Conservation (phyloP, 2,888 invertebrate genomes). For the Lasioglossum marginatum region DNA sequence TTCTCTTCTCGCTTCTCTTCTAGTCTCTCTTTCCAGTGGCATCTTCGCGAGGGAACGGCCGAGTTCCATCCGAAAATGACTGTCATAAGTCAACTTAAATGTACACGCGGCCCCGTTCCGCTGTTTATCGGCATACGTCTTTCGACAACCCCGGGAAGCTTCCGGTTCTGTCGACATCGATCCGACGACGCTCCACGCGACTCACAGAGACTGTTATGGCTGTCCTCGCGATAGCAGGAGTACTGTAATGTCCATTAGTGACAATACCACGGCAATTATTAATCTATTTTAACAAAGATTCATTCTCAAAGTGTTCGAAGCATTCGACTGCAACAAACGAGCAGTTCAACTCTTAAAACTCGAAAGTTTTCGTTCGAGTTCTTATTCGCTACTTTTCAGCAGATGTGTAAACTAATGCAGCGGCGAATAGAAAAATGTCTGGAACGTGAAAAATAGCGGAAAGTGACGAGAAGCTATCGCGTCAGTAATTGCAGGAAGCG, state of each 20-base stretch:
- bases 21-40: not conserved
- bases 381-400: not conserved
- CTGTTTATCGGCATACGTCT: constrained; percentile 62
- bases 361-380: not conserved
- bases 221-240: not conserved
- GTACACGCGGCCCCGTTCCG: constrained; percentile 59
- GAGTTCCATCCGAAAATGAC: constrained; percentile 68
- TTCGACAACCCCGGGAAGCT: constrained; percentile 38
- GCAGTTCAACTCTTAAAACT: not conserved
- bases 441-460: not conserved
- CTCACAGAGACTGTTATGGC: not conserved
- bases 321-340: no score
- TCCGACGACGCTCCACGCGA: constrained; percentile 15
- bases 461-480: constrained; percentile 23
- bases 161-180: constrained; percentile 49
- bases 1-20: constrained; percentile 17
- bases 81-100: constrained; percentile 68
- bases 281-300: no score
- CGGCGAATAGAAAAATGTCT: not conserved
- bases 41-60: constrained; percentile 45
- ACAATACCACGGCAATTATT: not conserved
- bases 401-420: not conserved
- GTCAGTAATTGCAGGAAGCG: constrained; percentile 60
- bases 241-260: not conserved
- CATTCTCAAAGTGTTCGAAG: no score